A percentile compares a stretch with the other conserved stretches of the same genome.
These are phyloP conservation scores for Scyliorhinus canicula DNA, from an alignment of 2,797 vertebrate genomes.

Conservation along the genomic window DNA sequence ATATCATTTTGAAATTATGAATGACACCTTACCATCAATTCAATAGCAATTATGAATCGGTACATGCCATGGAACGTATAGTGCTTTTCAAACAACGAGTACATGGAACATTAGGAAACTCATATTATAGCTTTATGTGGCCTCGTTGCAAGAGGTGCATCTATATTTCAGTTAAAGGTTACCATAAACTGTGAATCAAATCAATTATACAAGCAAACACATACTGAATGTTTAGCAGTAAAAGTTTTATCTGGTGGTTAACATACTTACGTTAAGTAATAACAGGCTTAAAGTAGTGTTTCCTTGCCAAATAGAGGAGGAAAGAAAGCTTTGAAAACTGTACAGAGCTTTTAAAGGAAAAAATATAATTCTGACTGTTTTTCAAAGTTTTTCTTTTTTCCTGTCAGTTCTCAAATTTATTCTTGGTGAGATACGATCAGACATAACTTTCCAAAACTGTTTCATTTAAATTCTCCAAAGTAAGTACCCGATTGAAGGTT, in stretches of 20 bases:
- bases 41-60: background rate
- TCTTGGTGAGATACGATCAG: background rate
- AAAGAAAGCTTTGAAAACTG: background rate
- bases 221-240: background rate
- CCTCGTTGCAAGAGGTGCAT: background rate
- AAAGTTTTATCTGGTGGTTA: background rate
- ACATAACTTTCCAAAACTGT: background rate
- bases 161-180: background rate
- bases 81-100: background rate
- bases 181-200: background rate
- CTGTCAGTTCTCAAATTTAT: background rate
- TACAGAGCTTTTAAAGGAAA: background rate
- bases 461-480: conserved; percentile 8
- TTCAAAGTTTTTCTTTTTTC: background rate
- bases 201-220: background rate
- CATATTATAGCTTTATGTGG: background rate
- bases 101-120: background rate
- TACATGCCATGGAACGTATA: background rate
- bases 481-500: background rate
- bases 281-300: background rate
- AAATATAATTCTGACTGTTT: background rate
- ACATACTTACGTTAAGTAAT: background rate
- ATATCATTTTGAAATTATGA: background rate
- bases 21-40: background rate
- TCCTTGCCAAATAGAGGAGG: background rate